Percentiles rank a stretch among this genome's conserved stretches.
These are phyloP conservation scores for Bolinopsis microptera DNA, from an alignment of 37 sponge, comb jelly and placozoan genomes.

Conservation along the genomic window DNA sequence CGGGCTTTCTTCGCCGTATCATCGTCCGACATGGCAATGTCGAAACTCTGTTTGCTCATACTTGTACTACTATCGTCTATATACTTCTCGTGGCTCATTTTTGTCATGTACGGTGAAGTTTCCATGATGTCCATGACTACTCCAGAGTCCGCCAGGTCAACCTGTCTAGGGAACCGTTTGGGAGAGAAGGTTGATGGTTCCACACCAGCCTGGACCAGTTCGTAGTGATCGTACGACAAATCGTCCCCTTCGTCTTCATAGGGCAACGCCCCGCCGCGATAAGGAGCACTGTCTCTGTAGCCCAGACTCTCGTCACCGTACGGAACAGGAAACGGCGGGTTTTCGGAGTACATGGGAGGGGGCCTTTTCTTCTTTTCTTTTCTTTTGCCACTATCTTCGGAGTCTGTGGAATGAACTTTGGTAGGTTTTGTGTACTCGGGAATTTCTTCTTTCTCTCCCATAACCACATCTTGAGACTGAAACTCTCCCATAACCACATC, in stretches of 20 bases:
- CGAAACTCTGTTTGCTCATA: background rate
- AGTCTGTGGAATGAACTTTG: background rate
- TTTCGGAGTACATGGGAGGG: background rate
- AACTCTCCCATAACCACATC: background rate
- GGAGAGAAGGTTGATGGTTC: background rate
- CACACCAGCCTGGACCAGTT: background rate
- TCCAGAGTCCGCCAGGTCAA: background rate
- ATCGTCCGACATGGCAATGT: slow-evolving; percentile 20
- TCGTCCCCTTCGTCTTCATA: background rate
- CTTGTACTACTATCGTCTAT: background rate
- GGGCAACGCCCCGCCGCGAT: background rate
- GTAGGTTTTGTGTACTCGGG: background rate
- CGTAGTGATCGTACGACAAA: slow-evolving; percentile 50
- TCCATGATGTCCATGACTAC: slow-evolving; percentile 7
- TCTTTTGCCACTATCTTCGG: background rate
- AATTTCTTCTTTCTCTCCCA: background rate
- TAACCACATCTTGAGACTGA: background rate
- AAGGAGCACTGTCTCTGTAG: background rate
- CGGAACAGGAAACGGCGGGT: background rate
- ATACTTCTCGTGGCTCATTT: background rate
- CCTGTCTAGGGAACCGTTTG: background rate
- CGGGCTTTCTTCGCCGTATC: background rate
- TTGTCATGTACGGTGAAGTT: background rate
- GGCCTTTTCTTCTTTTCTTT: background rate
- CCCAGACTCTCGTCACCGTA: background rate